phyloP scores from a whole-genome alignment of 92 coral and sea anemone genomes.

The Metridium senile region DNA sequence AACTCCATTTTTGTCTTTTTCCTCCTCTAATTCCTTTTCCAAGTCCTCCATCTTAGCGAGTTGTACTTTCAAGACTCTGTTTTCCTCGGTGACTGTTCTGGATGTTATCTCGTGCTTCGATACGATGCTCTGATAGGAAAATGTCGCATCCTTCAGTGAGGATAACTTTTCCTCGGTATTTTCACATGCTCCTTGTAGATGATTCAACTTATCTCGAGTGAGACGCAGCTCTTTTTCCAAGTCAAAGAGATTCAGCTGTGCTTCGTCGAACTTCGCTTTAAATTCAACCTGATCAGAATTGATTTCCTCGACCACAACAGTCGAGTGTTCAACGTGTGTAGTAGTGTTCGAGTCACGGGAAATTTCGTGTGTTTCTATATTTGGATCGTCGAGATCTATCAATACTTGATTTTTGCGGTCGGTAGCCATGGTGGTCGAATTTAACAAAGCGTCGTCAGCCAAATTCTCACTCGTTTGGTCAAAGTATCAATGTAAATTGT shows the following conservation, averaged over 20 bases:
- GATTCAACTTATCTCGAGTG: conserved; percentile 68
- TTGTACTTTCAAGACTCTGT: conserved; percentile 45
- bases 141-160: conserved; percentile 63
- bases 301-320: conserved; percentile 14
- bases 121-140: conserved; percentile 52
- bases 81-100: conserved; percentile 64
- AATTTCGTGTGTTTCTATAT: conserved; percentile 17
- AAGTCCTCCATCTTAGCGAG: conserved; percentile 37
- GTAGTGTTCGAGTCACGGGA: conserved; percentile 19
- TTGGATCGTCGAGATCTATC: conserved; percentile 32
- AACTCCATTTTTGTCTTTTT: conserved; percentile 34
- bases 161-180: conserved; percentile 73
- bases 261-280: conserved; percentile 64
- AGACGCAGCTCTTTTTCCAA: conserved; percentile 71
- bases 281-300: conserved; percentile 37
- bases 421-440: conserved; percentile 1
- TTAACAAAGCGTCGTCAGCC: background rate
- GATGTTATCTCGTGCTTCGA: conserved; percentile 52
- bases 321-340: conserved; percentile 9
- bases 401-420: conserved; percentile 17
- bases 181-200: conserved; percentile 71
- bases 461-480: background rate
- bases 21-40: conserved; percentile 38
- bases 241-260: conserved; percentile 62
- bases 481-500: background rate